Evolutionary conservation across 1,140 invertebrate species (phyloP).

Genomic region (Lordiphosa collinella): DNA sequence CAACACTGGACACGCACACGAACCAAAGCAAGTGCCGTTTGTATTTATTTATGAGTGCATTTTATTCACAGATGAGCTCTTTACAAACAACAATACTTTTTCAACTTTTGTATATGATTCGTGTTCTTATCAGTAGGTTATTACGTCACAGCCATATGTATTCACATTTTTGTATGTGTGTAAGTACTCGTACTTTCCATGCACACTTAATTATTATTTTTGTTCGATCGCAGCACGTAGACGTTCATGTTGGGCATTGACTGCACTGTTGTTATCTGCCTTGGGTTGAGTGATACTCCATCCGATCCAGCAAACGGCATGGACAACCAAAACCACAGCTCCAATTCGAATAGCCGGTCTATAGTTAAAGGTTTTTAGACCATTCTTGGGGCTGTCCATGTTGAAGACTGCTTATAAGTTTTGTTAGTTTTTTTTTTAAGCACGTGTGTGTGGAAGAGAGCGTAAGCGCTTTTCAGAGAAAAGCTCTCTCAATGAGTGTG

Average conservation of each 20-base stretch:
- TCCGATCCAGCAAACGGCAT: slow-evolving; percentile 49
- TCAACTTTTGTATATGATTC: neutral
- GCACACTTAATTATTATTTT: slow-evolving; percentile 26
- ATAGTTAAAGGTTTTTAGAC: slow-evolving; percentile 17
- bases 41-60: neutral
- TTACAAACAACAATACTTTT: neutral
- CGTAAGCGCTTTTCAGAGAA: neutral
- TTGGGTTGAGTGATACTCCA: slow-evolving; percentile 42
- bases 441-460: slow-evolving; percentile 10
- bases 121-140: neutral
- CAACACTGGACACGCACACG: no score
- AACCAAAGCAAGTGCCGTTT: no score
- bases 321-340: slow-evolving; percentile 49
- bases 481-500: slow-evolving; percentile 3
- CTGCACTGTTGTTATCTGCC: slow-evolving; percentile 15
- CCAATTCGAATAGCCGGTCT: slow-evolving; percentile 53
- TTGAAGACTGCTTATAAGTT: slow-evolving; percentile 17
- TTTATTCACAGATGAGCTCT: neutral
- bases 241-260: slow-evolving; percentile 33
- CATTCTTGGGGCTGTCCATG: slow-evolving; percentile 36
- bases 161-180: neutral
- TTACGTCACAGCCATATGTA: slow-evolving; percentile 2
- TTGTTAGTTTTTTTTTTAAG: neutral
- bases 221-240: slow-evolving; percentile 30
- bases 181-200: no score